These are phyloP conservation scores for Petaurus breviceps DNA, from an alignment of 2,113 vertebrate species.

Conservation along the genomic window DNA sequence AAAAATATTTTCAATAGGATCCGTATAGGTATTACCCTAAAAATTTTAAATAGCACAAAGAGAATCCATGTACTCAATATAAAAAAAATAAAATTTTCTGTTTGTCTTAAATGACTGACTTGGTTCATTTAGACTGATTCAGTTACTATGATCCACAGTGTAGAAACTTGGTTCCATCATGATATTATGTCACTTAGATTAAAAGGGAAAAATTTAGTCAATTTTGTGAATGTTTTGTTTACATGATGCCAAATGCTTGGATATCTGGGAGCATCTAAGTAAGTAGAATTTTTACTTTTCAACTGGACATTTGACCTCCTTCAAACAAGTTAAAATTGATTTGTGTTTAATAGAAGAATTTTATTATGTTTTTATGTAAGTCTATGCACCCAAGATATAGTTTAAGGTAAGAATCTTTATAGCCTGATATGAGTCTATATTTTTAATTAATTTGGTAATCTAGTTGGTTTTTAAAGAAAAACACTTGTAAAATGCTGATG, in stretches of 20 bases:
- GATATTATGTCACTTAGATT: not conserved
- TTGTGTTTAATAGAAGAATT: slow-evolving; percentile 18
- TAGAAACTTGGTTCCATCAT: not conserved
- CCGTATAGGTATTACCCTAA: not conserved
- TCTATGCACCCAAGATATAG: slow-evolving; percentile 22
- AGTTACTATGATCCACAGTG: not conserved
- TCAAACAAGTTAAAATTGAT: slow-evolving; percentile 20
- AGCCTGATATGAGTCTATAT: slow-evolving; percentile 23
- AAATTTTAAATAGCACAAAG: not conserved
- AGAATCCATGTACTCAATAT: not conserved
- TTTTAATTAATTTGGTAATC: slow-evolving; percentile 49
- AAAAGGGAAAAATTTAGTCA: slow-evolving; percentile 28
- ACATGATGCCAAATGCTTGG: slow-evolving; percentile 15
- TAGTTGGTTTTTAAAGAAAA: slow-evolving; percentile 48
- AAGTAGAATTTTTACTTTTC: slow-evolving; percentile 9
- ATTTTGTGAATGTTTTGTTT: slow-evolving; percentile 23
- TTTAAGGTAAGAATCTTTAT: not conserved
- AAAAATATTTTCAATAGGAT: not conserved
- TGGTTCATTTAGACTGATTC: not conserved
- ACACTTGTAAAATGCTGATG: slow-evolving; percentile 46
- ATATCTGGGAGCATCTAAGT: slow-evolving; percentile 18
- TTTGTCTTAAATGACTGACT: not conserved
- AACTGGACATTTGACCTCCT: not conserved
- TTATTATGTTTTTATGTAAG: slow-evolving; percentile 12
- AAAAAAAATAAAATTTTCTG: not conserved